Conservation (phyloP, 2,113 vertebrate genomes). For the Thalassarche chlororhynchos region DNA sequence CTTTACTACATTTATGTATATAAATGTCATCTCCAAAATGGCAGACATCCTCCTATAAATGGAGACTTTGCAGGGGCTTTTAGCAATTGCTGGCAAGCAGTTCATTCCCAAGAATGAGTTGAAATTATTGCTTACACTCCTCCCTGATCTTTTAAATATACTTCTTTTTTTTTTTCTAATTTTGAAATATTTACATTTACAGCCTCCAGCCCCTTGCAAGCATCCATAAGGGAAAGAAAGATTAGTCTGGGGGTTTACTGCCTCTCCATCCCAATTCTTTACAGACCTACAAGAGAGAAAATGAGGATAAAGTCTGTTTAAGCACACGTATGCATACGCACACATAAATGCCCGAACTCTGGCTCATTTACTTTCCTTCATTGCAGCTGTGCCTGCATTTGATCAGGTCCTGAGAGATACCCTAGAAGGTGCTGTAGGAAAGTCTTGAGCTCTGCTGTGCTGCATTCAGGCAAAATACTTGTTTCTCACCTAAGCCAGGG, state of each 20-base stretch:
- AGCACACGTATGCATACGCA: background rate
- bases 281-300: background rate
- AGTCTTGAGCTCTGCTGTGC: background rate
- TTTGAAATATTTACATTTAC: background rate
- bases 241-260: background rate
- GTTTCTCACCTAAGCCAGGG: background rate
- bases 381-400: background rate
- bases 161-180: fast-evolving
- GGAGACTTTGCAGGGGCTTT: background rate
- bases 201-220: background rate
- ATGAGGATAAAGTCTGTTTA: background rate
- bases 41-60: background rate
- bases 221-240: background rate
- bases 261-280: background rate
- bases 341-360: background rate
- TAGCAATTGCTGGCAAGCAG: background rate
- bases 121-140: background rate
- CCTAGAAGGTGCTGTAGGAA: background rate
- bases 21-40: background rate
- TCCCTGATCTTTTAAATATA: background rate
- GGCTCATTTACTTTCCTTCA: background rate
- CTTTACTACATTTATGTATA: background rate
- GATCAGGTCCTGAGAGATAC: background rate
- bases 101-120: background rate
- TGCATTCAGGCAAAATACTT: background rate